phyloP scores from a whole-genome alignment of 2,797 vertebrate genomes.

The Tragopan temminckii region DNA sequence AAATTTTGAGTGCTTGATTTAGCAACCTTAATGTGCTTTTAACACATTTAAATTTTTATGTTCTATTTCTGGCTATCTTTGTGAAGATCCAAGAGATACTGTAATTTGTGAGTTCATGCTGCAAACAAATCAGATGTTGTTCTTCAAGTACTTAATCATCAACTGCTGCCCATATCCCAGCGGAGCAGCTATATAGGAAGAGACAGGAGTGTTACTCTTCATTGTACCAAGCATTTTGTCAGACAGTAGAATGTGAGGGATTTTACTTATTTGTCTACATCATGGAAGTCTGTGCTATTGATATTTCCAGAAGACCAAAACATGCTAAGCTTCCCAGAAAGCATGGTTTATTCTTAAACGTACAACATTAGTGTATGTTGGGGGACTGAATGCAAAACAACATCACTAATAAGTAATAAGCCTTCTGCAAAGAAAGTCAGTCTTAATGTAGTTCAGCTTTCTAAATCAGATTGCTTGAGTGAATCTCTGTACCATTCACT shows the following conservation, averaged over 20 bases:
- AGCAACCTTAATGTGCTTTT: slow-evolving; percentile 45
- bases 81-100: background rate
- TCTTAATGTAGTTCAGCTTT: background rate
- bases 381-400: background rate
- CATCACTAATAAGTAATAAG: background rate
- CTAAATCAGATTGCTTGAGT: background rate
- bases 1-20: slow-evolving; percentile 58
- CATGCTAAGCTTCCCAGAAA: background rate
- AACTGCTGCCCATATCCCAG: background rate
- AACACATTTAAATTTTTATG: slow-evolving; percentile 20
- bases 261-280: background rate
- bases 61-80: slow-evolving; percentile 42
- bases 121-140: background rate
- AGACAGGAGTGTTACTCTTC: background rate
- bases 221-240: background rate
- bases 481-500: background rate
- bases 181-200: background rate
- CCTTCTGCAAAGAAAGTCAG: background rate
- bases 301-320: background rate
- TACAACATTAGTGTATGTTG: background rate
- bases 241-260: background rate
- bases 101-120: background rate
- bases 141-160: background rate
- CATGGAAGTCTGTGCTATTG: background rate
- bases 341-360: background rate